Conservation (phyloP, 2,888 invertebrate genomes). For the Noctua fimbriata region DNA sequence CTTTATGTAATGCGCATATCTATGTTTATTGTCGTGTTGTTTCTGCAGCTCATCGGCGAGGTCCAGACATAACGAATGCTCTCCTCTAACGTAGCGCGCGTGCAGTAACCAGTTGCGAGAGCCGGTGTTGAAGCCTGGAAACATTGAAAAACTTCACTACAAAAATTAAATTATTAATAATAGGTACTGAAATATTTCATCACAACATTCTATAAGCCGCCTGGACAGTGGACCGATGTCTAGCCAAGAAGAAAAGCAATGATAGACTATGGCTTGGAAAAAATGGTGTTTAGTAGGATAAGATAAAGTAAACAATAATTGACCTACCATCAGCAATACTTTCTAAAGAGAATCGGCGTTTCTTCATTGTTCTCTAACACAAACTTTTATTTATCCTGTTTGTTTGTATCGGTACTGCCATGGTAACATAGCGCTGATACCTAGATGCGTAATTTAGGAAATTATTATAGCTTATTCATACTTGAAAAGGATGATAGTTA, state of each 20-base stretch:
- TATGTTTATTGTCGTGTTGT: constrained; percentile 80
- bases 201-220: not conserved
- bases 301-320: not conserved
- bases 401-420: constrained; percentile 60
- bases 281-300: not conserved
- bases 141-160: not conserved
- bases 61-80: constrained; percentile 81
- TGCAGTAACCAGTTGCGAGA: constrained; percentile 86
- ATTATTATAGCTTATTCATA: not conserved
- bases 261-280: not conserved
- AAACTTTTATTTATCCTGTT: not conserved
- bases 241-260: not conserved
- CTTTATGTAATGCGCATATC: constrained; percentile 85
- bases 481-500: not conserved
- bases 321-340: constrained; percentile 61
- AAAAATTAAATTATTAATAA: not conserved
- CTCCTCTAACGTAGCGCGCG: constrained; percentile 86
- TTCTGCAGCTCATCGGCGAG: constrained; percentile 83
- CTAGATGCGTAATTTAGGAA: not conserved
- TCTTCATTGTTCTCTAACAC: constrained; percentile 54
- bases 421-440: constrained; percentile 58
- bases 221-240: not conserved
- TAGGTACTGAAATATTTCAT: not conserved
- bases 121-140: constrained; percentile 75
- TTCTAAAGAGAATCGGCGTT: constrained; percentile 56